A percentile compares a stretch with the other conserved stretches of the same genome.
Evolutionary conservation across 2,797 vertebrate genomes (phyloP).

Genomic region (Gadopsis bispinosus): DNA sequence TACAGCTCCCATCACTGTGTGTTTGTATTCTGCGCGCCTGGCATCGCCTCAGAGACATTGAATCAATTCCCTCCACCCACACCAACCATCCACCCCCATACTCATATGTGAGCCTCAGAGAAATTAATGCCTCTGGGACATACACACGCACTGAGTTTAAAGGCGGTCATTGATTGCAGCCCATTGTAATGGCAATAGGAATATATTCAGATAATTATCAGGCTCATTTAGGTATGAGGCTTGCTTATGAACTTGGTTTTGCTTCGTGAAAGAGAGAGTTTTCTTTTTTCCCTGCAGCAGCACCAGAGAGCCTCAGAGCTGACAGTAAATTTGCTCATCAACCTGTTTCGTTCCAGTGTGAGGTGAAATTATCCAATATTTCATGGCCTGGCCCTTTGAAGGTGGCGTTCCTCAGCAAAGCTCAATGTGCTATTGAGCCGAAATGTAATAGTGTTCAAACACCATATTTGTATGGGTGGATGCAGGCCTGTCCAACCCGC

Average conservation of each 20-base stretch:
- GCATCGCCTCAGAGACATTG: conserved; percentile 68
- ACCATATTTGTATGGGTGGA: conserved; percentile 25
- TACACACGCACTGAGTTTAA: conserved; percentile 48
- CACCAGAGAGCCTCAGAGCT: conserved; percentile 52
- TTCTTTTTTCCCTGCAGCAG: conserved; percentile 22
- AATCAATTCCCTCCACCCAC: conserved; percentile 79
- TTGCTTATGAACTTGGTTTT: conserved; percentile 47
- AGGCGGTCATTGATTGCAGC: conserved; percentile 69
- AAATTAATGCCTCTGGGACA: conserved; percentile 73
- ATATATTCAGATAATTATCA: conserved; percentile 79
- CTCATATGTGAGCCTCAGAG: conserved; percentile 63
- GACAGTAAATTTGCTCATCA: conserved; percentile 78
- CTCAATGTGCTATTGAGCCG: conserved; percentile 34
- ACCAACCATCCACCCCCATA: conserved; percentile 63
- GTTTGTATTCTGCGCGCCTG: conserved; percentile 59
- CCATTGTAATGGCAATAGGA: conserved; percentile 72
- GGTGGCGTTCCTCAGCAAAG: conserved; percentile 64
- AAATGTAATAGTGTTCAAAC: conserved; percentile 41
- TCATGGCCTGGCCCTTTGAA: conserved; percentile 76
- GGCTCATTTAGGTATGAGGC: conserved; percentile 65
- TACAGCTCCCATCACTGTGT: conserved; percentile 35
- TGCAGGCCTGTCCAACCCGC: conserved; percentile 1
- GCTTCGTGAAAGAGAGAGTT: conserved; percentile 29
- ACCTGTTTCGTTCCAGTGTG: conserved; percentile 73
- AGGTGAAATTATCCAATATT: conserved; percentile 76